Conservation (phyloP, 2,797 vertebrate species). For the Gallinago solitaria region DNA sequence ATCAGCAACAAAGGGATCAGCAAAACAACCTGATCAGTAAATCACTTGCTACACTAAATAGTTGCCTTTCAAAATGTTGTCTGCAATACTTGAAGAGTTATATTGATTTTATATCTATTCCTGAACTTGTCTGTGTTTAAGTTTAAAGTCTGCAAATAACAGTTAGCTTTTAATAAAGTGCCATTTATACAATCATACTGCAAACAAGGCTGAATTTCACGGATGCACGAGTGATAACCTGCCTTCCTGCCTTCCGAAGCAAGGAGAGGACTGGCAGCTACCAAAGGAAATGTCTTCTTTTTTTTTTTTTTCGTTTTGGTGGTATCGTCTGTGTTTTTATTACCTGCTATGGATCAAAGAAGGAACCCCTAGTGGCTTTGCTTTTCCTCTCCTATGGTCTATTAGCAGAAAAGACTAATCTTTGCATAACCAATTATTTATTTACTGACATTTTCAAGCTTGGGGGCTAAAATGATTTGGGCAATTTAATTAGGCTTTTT, state of each 20-base stretch:
- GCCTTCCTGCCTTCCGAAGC: not conserved
- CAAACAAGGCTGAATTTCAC: constrained; percentile 47
- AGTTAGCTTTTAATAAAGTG: constrained; percentile 56
- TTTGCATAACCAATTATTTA: constrained; percentile 40
- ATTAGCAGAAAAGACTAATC: constrained; percentile 9
- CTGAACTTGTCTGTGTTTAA: constrained; percentile 21
- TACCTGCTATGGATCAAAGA: constrained; percentile 7
- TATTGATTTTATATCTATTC: constrained; percentile 47
- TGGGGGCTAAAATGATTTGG: not conserved
- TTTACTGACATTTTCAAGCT: constrained; percentile 35
- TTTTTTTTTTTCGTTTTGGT: not conserved
- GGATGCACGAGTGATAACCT: not conserved
- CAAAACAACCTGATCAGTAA: constrained; percentile 11
- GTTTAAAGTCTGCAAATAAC: constrained; percentile 19
- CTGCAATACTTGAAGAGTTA: not conserved
- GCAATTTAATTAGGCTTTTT: constrained; percentile 6
- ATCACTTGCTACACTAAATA: not conserved
- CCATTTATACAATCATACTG: constrained; percentile 41
- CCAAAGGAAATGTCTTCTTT: not conserved
- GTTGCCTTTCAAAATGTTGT: constrained; percentile 25
- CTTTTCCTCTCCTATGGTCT: not conserved
- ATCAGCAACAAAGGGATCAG: not conserved
- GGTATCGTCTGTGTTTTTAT: constrained; percentile 1
- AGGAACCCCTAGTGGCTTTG: not conserved
- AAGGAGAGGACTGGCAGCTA: not conserved